phyloP scores from a whole-genome alignment of 2,797 vertebrate genomes.

The Aplochiton taeniatus region DNA sequence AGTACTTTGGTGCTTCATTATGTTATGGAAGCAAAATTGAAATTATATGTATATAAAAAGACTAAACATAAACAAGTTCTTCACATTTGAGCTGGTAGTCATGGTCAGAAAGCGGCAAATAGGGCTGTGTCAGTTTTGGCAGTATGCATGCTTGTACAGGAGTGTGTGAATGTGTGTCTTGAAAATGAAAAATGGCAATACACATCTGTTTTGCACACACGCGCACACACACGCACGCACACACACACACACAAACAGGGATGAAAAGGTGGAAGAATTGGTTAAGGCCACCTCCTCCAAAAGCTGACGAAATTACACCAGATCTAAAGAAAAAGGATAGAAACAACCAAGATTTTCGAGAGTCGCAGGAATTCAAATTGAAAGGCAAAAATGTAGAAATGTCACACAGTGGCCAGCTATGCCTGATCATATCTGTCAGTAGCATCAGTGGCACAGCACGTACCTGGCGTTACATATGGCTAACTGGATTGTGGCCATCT shows the following conservation, averaged over 20 bases:
- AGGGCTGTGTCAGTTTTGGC: constrained; percentile 84
- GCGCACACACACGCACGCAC: constrained; percentile 23
- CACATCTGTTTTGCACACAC: constrained; percentile 64
- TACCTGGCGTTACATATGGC: constrained; percentile 90
- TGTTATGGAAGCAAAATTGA: constrained; percentile 70
- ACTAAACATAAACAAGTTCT: constrained; percentile 68
- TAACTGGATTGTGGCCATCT: constrained; percentile 92
- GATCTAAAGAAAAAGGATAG: constrained; percentile 65
- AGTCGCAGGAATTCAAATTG: not conserved
- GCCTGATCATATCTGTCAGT: not conserved
- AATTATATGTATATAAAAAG: constrained; percentile 58
- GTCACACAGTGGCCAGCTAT: not conserved
- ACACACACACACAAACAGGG: constrained; percentile 52
- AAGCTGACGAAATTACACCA: constrained; percentile 74
- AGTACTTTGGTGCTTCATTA: constrained; percentile 71
- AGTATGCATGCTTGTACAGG: constrained; percentile 76
- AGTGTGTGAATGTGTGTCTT: constrained; percentile 73
- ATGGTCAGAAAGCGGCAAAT: constrained; percentile 79
- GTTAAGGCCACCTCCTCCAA: constrained; percentile 85
- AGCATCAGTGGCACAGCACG: not conserved
- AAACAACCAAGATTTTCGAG: not conserved
- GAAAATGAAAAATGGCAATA: constrained; percentile 74
- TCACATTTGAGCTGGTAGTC: constrained; percentile 86
- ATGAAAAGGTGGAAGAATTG: constrained; percentile 80
- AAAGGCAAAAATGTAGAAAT: not conserved